Conservation (phyloP, 2,797 vertebrate species). For the Sternotherus odoratus region DNA sequence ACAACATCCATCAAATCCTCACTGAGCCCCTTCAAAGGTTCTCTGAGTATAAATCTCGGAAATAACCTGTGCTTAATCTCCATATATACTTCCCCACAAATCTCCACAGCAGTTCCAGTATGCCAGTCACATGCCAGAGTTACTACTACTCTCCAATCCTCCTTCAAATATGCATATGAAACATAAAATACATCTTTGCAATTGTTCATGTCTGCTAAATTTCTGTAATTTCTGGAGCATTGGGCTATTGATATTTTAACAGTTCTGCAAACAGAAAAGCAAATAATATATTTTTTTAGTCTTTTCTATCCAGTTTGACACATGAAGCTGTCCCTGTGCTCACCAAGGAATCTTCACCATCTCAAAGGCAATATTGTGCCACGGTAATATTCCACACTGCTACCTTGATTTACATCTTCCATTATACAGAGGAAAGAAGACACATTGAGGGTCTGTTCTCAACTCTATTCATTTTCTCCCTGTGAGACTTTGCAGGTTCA, state of each 20-base stretch:
- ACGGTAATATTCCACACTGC: conserved; percentile 22
- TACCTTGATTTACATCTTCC: background rate
- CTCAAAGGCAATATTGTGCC: background rate
- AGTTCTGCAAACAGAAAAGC: conserved; percentile 23
- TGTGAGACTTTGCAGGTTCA: background rate
- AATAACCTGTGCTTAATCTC: background rate
- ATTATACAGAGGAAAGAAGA: background rate
- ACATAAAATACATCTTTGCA: conserved; percentile 4
- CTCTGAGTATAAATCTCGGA: background rate
- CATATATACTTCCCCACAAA: background rate
- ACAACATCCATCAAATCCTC: background rate
- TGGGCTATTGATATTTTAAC: conserved; percentile 31
- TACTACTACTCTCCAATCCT: background rate
- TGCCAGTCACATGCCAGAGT: background rate
- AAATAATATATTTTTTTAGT: conserved; percentile 29
- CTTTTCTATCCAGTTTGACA: background rate
- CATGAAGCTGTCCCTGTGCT: conserved; percentile 18
- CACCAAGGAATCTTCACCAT: background rate
- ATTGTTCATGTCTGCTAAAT: background rate
- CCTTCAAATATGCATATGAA: background rate
- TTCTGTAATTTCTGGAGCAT: conserved; percentile 45
- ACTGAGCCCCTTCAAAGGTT: background rate
- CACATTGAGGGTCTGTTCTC: background rate
- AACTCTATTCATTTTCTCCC: background rate
- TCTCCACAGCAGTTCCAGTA: background rate